These are phyloP conservation scores for Myotis pilosus DNA, from an alignment of 2,797 vertebrate species.

Conservation along the genomic window DNA sequence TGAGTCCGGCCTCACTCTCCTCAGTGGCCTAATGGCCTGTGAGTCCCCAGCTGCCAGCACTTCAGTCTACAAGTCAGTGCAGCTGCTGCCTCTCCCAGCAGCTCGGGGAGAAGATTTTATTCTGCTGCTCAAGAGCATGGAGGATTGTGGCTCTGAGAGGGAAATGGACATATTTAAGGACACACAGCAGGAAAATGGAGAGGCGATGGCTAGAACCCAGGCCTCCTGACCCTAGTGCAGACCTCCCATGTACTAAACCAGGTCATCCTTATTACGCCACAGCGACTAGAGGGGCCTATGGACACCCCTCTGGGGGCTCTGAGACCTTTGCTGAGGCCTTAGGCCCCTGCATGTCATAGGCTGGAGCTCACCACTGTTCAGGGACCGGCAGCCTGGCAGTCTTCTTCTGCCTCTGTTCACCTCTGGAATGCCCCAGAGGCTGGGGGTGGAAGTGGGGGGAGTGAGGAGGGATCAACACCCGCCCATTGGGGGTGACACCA, in stretches of 20 bases:
- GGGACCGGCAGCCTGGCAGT: background rate
- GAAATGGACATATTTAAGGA: background rate
- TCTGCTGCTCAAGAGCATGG: background rate
- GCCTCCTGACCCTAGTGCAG: background rate
- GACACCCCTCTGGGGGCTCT: background rate
- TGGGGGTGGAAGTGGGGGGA: background rate
- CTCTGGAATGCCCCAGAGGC: conserved; percentile 21
- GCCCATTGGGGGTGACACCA: background rate
- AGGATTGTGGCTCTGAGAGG: background rate
- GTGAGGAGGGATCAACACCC: background rate
- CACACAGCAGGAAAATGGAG: background rate
- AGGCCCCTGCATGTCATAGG: background rate
- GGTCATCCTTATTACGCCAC: background rate
- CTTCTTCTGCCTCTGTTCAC: background rate
- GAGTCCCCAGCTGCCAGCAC: background rate
- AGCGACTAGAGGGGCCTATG: background rate
- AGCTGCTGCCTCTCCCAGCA: background rate
- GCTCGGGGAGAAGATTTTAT: background rate
- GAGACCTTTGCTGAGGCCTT: background rate
- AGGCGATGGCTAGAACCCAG: background rate
- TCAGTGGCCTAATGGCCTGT: background rate
- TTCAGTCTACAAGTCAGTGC: background rate
- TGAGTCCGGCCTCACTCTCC: background rate
- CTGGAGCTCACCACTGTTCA: background rate
- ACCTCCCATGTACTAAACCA: background rate